phyloP scores from a whole-genome alignment of 2,113 vertebrate genomes.

The Actenoides hombroni region DNA sequence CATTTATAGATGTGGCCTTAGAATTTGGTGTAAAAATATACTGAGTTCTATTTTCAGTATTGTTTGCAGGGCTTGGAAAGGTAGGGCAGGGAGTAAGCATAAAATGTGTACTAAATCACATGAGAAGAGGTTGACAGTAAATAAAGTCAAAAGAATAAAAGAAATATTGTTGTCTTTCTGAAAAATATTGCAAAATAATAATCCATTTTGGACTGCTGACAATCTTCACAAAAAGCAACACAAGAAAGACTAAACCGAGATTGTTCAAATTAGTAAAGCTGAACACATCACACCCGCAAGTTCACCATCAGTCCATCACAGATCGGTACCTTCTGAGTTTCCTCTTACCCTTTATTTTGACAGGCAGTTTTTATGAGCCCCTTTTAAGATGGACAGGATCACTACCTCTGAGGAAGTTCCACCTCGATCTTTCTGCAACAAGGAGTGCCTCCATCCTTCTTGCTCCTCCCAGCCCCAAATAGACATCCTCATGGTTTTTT shows the following conservation, averaged over 20 bases:
- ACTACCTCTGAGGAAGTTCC: background rate
- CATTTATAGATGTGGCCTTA: slow-evolving; percentile 2
- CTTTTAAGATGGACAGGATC: background rate
- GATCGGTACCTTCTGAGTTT: background rate
- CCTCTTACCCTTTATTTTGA: background rate
- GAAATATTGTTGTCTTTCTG: background rate
- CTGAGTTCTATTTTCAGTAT: slow-evolving; percentile 27
- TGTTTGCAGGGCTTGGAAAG: background rate
- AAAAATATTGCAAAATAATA: background rate
- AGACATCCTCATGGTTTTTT: background rate
- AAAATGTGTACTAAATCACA: background rate
- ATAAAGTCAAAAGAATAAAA: background rate
- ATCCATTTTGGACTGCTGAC: background rate
- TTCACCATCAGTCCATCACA: background rate
- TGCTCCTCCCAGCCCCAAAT: background rate
- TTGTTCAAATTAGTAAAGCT: background rate
- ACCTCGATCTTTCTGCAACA: background rate
- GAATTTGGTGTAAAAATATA: background rate
- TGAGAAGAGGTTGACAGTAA: background rate
- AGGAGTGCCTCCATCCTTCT: background rate
- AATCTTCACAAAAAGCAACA: background rate
- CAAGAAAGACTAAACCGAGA: background rate
- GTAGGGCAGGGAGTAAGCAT: background rate
- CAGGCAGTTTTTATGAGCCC: background rate
- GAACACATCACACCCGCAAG: background rate